Evolutionary conservation across 2,888 invertebrate genomes (phyloP), one percentile per base, ranked within the genome.

Genomic region (Hoplodrina ambigua): DNA sequence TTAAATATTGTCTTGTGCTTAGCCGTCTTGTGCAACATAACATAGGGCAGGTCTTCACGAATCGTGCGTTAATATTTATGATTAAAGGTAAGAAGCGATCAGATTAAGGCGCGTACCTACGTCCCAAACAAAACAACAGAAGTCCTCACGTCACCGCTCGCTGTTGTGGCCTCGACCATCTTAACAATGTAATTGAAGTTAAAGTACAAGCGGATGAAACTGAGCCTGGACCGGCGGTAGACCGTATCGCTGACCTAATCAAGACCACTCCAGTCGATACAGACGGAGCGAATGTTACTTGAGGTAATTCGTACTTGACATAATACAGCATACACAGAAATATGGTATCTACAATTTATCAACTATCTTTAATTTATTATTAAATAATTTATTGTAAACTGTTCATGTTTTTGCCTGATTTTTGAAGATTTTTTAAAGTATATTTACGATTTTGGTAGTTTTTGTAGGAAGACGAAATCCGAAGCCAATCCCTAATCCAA

Each of bases 51-150:
- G 60, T 81, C 81, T 81, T 70, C 69, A 66, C 63, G 49, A 83
- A 81, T 65, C 81, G 49, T 52, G 20, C 60, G 41, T 72, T 59
- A 66, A 69, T 67, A 25, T 25, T 25, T 25, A 90, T 91, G 90
- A 91, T 90, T 91, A 90, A 91, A 90, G 89, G 85, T 87, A 89
- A 88, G 87, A 86, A 88, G 85, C 86, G 89, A 91, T 91, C 92
- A 91, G 92, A 92, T 91, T 87, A 90, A 82, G 72, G 55, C 61
- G 67, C 66, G 69, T 61, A 55, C 15, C 4, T 17, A n/a, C 71
- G 66, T 77, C 69, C 63, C 81, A 80, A 78, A 75, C 75, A 77
- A 77, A 75, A 63, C 66, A 75, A 75, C 73, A 75, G 64, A 59
- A 63, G 53, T 66, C 55, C 61, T 59, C 74, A 57, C 56, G 69